Evolutionary conservation across 2,888 invertebrate genomes (phyloP).

Genomic region (Acleris cristana): DNA sequence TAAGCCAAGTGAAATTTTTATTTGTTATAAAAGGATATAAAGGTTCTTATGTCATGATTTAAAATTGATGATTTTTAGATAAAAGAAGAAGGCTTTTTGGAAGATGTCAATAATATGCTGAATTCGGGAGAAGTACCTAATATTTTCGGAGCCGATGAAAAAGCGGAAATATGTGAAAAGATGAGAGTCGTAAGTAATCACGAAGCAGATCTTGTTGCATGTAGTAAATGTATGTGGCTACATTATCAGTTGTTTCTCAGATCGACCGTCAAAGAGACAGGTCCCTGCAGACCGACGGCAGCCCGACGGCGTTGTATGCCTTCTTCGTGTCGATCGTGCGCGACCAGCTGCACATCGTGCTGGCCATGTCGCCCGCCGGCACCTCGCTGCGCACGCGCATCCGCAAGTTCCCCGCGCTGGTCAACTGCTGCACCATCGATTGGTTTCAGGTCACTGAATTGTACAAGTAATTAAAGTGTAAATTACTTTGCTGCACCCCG

Average conservation of each 20-base stretch:
- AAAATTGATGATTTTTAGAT: conserved; percentile 79
- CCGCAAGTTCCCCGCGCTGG: conserved; percentile 95
- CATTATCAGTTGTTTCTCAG: conserved; percentile 55
- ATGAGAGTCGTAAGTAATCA: conserved; percentile 87
- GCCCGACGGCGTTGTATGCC: conserved; percentile 94
- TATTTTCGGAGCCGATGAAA: conserved; percentile 93
- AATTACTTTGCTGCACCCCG: too few species aligned
- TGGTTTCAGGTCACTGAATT: conserved; percentile 90
- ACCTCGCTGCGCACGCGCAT: conserved; percentile 92
- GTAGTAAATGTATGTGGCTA: not conserved
- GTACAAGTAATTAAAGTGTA: too few species aligned
- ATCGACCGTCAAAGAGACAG: conserved; percentile 95
- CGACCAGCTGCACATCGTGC: conserved; percentile 94
- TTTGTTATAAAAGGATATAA: too few species aligned
- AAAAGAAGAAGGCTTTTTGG: conserved; percentile 96
- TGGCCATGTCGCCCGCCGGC: conserved; percentile 96
- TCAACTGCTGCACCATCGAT: conserved; percentile 97
- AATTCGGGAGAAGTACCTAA: conserved; percentile 98
- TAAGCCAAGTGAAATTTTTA: conserved; percentile 49
- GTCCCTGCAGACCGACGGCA: conserved; percentile 95
- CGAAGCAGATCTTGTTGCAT: not conserved
- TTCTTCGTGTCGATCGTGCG: conserved; percentile 94
- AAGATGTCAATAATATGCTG: conserved; percentile 95
- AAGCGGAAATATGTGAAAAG: conserved; percentile 95
- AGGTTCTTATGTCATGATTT: not conserved